phyloP scores from a whole-genome alignment of 2,113 vertebrate genomes.

The Erythrolamprus reginae region DNA sequence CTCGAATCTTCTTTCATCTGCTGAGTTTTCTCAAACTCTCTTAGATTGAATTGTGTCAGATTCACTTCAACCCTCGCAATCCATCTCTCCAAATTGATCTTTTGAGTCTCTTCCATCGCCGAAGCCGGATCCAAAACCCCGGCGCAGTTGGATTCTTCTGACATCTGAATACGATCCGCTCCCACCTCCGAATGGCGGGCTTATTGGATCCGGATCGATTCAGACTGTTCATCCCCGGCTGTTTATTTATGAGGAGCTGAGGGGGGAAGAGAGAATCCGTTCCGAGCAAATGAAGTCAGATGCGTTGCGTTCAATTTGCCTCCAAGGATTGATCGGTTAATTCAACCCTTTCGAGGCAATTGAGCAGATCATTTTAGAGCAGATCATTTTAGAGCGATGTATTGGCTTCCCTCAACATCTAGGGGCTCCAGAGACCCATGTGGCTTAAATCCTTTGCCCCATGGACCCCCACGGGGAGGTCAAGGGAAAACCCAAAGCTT shows the following conservation, averaged over 20 bases:
- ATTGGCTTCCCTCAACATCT: neutral
- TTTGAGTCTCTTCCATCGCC: neutral
- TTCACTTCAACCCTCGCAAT: neutral
- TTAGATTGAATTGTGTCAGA: neutral
- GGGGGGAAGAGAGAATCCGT: neutral
- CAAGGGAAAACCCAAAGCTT: neutral
- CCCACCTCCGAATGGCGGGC: neutral
- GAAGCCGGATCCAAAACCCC: neutral
- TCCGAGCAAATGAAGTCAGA: neutral
- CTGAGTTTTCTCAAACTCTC: neutral
- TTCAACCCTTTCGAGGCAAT: neutral
- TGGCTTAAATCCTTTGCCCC: too few species aligned
- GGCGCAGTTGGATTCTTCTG: neutral
- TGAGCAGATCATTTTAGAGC: neutral
- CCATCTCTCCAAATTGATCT: neutral
- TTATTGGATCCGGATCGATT: neutral
- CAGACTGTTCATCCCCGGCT: neutral
- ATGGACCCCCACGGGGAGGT: neutral
- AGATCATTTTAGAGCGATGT: neutral
- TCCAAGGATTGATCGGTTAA: neutral
- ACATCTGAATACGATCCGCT: neutral
- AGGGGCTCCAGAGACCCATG: too few species aligned
- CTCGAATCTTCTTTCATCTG: neutral
- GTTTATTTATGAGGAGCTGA: neutral
- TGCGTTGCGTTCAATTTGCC: neutral